Base-by-base conservation (phyloP, 2,888 invertebrate genomes). In the Pristionchus arcanus region DNA sequence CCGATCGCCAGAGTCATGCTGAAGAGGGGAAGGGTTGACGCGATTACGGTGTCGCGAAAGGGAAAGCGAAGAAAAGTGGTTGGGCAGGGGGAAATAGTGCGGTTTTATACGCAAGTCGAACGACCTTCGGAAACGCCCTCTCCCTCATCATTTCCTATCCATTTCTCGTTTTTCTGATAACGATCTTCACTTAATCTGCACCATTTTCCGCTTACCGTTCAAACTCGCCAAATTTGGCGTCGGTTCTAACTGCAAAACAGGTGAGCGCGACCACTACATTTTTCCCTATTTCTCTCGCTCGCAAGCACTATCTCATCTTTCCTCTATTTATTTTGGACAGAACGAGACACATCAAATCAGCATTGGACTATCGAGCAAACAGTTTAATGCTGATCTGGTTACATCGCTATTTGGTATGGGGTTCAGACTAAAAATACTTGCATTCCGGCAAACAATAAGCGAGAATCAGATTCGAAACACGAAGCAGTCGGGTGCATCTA, bases 1-100 rank as follows among this genome's bases (percentile, higher is more conserved):
- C 87, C 87, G 5, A 88, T 53, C 11, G 87, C 87, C 34, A 74
- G 74, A 53, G 87, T 88, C 87, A 88, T 88, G 11, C 15, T 25
- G n/a, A 42, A 42, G 9, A 9, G 13, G 42, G 21, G 19, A 49
- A 25, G n/a, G 42, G 42, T 49, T n/a, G 21, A 77, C 59, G 59
- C 21, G 59, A 5, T 59, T 59, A 59, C 59, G 59, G 59, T 59
- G 15, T 25, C 59, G 2, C 15, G 55, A 55, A 55, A 9, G 19
- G 55, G 59, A 25, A 31, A 31, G 16, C 13, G n/a, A 4, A 81
- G 28, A 81, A 28, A 42, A 81, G 49, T 28, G 34, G 81, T n/a
- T 34, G 28, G 4, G 21, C 0, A 4, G 31, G 21, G 21, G 84
- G 55, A 7, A 28, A 59, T 59, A 34, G 31, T 28, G n/a, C 49